These are phyloP conservation scores for Spheniscus mendiculus DNA, from an alignment of 2,113 vertebrate genomes.

Conservation along the genomic window DNA sequence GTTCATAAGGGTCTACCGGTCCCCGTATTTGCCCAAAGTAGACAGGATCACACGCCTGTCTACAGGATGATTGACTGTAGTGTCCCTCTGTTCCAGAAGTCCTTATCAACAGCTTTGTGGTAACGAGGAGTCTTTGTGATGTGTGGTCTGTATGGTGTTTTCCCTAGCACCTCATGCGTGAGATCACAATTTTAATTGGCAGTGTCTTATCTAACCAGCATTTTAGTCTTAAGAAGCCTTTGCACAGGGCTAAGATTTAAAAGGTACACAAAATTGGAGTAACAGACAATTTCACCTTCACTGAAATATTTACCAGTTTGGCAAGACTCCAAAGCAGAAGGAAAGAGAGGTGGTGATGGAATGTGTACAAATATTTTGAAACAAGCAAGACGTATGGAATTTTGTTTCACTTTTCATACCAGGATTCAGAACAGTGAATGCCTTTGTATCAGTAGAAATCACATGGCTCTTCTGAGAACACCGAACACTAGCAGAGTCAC, in stretches of 20 bases:
- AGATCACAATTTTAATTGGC: background rate
- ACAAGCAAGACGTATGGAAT: background rate
- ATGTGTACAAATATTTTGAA: background rate
- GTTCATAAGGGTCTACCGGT: background rate
- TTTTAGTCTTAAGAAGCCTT: background rate
- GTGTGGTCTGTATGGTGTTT: background rate
- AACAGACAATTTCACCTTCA: background rate
- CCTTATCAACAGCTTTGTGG: background rate
- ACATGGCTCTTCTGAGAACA: background rate
- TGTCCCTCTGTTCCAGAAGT: background rate
- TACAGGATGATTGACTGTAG: background rate
- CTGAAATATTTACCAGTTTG: background rate
- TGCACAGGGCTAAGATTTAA: background rate
- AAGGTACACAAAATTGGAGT: background rate
- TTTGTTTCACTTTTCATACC: background rate
- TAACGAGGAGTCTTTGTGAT: background rate
- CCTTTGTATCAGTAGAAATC: background rate
- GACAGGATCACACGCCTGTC: background rate
- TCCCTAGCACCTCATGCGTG: background rate
- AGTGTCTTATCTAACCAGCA: background rate
- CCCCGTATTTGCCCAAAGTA: background rate
- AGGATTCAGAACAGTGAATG: background rate
- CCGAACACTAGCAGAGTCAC: background rate
- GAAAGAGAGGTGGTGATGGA: background rate
- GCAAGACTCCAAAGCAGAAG: background rate